Conservation (phyloP, 2,113 vertebrate species). For the Megaleporinus macrocephalus region DNA sequence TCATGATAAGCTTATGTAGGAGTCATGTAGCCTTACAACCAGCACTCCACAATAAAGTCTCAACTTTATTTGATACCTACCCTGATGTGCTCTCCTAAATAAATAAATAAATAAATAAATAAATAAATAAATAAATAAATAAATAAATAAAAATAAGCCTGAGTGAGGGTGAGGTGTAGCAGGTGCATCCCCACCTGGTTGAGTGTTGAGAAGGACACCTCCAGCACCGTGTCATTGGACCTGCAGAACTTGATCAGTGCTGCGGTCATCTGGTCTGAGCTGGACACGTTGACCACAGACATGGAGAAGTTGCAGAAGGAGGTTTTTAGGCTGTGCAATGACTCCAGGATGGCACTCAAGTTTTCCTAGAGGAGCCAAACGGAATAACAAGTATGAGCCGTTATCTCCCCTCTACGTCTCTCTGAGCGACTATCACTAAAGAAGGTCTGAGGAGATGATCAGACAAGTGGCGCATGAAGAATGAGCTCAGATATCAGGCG, state of each 20-base stretch:
- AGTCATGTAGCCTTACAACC: too few species aligned
- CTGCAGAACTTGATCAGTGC: constrained; percentile 66
- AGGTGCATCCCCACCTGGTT: constrained; percentile 64
- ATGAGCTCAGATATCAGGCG: not conserved
- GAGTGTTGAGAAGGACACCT: constrained; percentile 64
- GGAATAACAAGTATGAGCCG: not conserved
- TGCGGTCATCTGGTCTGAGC: constrained; percentile 7
- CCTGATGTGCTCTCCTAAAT: too few species aligned
- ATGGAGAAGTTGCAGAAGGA: constrained; percentile 64
- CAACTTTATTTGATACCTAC: too few species aligned
- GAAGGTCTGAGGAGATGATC: not conserved
- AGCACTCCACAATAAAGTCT: too few species aligned
- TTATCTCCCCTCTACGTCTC: not conserved
- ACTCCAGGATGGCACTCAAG: constrained; percentile 59
- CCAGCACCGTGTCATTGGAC: constrained; percentile 68
- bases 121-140: too few species aligned
- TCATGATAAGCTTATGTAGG: too few species aligned
- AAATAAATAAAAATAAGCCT: too few species aligned
- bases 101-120: too few species aligned
- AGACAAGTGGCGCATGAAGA: not conserved
- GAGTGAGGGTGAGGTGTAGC: not conserved
- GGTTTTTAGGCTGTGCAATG: constrained; percentile 64
- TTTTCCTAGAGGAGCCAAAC: constrained; percentile 49
- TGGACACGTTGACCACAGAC: constrained; percentile 56
- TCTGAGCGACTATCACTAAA: not conserved